Evolutionary conservation across 2,797 vertebrate species (phyloP).

Genomic region (Meda fulgida): DNA sequence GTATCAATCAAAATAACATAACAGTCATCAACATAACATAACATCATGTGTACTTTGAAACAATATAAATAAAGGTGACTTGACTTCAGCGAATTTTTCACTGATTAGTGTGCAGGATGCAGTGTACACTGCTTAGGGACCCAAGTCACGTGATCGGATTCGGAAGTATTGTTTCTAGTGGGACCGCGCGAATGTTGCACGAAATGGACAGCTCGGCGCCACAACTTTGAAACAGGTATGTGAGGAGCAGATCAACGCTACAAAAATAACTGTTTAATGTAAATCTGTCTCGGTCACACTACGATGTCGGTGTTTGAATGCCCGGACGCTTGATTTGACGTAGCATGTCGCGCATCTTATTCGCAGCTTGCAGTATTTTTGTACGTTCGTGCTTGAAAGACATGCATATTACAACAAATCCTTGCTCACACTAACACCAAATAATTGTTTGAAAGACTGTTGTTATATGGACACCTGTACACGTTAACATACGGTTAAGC

Average conservation of each 20-base stretch:
- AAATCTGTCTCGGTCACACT: neutral
- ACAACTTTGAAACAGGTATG: neutral
- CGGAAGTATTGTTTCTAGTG: conserved; percentile 22
- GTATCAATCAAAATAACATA: too few relatives aligned
- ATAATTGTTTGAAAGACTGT: neutral
- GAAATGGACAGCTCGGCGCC: neutral
- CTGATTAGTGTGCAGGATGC: neutral
- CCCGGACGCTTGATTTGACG: too few relatives aligned
- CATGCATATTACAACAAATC: neutral
- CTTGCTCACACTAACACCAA: neutral
- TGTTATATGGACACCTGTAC: neutral
- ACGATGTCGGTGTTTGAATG: neutral
- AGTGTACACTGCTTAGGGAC: neutral
- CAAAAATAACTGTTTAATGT: neutral
- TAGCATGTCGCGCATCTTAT: neutral
- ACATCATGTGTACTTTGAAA: too few relatives aligned
- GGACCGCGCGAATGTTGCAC: neutral
- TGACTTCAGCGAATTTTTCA: too few relatives aligned
- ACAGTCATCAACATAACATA: too few relatives aligned
- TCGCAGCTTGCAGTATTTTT: neutral
- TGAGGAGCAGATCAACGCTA: neutral
- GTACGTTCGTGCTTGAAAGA: neutral
- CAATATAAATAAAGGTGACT: too few relatives aligned
- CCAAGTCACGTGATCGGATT: conserved; percentile 18
- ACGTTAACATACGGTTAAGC: neutral